Base-by-base conservation (phyloP, 2,113 vertebrate species). In the Larimichthys crocea region DNA sequence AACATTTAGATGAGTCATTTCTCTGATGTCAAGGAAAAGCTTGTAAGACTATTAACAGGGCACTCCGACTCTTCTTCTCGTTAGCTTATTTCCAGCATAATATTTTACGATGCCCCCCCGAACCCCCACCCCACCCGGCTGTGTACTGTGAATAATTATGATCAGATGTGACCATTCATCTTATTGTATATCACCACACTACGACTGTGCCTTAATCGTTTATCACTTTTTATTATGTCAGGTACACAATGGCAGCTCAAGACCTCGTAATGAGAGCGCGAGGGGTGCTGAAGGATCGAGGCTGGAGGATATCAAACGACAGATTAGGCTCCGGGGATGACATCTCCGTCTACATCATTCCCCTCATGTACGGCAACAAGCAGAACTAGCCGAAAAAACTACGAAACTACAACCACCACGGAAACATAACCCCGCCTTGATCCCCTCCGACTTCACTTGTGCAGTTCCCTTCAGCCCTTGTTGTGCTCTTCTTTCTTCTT, bases 281-380 rank as follows among this genome's bases (percentile, higher is more conserved):
- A 0, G 98, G 98, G 0, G 95, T 98, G 72, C 95, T 99, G 91
- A 99, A 96, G 91, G 98, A 99, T 88, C 94, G 97, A 86, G 97
- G 97, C 91, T 99, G 98, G 98, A 96, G 98, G 83, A 99, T 99
- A 93, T 95, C 97, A 50, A 97, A 97, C 10, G 97, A 99, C 92
- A 94, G 96, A 78, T 94, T 98, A 87, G 98, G 98, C 69, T 99
- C 98, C 1, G 98, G 97, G 87, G 98, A 99, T 0, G 98, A 99
- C 95, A 99, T 99, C 90, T 97, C 98, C 0, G 98, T 99, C 89
- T 99, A 97, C 65, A 96, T 99, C 92, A 98, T 99, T 86, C 98
- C 98, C 56, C 93, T 99, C 83, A 94, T 96, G 94, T 95, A 97
- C 0, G 96, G 97, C 49, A 98, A 97, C 93, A 96, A 93, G 82